phyloP scores from a whole-genome alignment of 2,797 vertebrate genomes.

The Linurgus olivaceus region DNA sequence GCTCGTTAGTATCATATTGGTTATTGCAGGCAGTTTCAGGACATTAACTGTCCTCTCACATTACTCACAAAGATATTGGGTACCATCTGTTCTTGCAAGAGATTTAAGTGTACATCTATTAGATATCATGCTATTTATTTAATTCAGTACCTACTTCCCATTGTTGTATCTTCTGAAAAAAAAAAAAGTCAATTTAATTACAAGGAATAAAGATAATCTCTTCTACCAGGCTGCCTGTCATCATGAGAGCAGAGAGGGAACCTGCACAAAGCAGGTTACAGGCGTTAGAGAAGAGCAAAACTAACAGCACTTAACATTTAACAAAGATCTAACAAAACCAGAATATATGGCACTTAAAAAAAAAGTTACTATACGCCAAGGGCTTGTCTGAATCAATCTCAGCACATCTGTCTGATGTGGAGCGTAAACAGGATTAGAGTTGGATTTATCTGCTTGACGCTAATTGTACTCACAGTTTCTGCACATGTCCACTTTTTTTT shows the following conservation, averaged over 20 bases:
- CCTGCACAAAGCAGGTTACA: slow-evolving; percentile 72
- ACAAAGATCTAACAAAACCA: slow-evolving; percentile 74
- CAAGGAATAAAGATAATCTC: slow-evolving; percentile 83
- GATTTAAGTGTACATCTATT: slow-evolving; percentile 80
- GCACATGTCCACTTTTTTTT: slow-evolving; percentile 82
- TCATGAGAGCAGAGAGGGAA: slow-evolving; percentile 64
- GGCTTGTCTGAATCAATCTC: slow-evolving; percentile 87
- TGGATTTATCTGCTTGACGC: slow-evolving; percentile 88
- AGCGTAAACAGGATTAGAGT: slow-evolving; percentile 91
- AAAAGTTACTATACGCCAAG: slow-evolving; percentile 84
- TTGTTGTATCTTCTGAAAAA: slow-evolving; percentile 74
- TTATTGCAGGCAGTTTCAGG: slow-evolving; percentile 78
- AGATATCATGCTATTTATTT: slow-evolving; percentile 86
- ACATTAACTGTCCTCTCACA: slow-evolving; percentile 86
- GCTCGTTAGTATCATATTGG: slow-evolving; percentile 72
- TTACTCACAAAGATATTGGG: slow-evolving; percentile 82
- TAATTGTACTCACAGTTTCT: slow-evolving; percentile 88
- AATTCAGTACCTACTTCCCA: slow-evolving; percentile 79
- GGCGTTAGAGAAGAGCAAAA: slow-evolving; percentile 54
- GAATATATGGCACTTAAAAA: slow-evolving; percentile 73
- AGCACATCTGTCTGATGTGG: slow-evolving; percentile 88
- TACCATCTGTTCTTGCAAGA: slow-evolving; percentile 84
- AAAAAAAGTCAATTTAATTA: slow-evolving; percentile 84
- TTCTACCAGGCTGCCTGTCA: slow-evolving; percentile 72
- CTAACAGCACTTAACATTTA: slow-evolving; percentile 69